These are phyloP conservation scores for Koerneria pararmatus DNA, from an alignment of 2,888 invertebrate species.

Conservation along the genomic window DNA sequence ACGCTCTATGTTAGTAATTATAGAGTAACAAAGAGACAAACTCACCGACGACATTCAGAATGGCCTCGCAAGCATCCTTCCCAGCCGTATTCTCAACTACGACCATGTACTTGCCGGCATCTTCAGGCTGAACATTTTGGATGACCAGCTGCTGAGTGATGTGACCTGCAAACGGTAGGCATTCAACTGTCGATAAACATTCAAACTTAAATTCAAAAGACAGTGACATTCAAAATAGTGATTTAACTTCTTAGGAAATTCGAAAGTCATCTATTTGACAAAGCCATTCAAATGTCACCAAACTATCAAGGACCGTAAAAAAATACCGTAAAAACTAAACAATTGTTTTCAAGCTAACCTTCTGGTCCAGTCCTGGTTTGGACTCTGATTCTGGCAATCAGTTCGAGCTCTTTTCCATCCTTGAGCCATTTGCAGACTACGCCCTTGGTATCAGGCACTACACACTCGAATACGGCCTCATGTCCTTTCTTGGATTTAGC, in stretches of 20 bases:
- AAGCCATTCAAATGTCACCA: too few relatives aligned
- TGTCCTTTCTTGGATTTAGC: constrained; percentile 52
- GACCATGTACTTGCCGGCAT: constrained; percentile 56
- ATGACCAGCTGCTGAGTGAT: constrained; percentile 53
- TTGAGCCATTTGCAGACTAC: constrained; percentile 58
- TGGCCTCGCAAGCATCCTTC: constrained; percentile 53
- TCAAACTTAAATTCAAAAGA: too few relatives aligned
- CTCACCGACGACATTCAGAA: constrained; percentile 42
- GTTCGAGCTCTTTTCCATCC: constrained; percentile 57
- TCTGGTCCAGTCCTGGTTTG: constrained; percentile 44
- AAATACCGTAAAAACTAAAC: too few relatives aligned
- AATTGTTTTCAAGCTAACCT: constrained; percentile 28
- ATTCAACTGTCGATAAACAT: too few relatives aligned
- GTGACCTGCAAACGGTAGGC: constrained; percentile 35
- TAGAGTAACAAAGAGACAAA: background rate
- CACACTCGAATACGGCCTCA: constrained; percentile 59
- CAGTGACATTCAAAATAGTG: too few relatives aligned
- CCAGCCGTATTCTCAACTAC: constrained; percentile 57
- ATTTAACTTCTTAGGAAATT: too few relatives aligned
- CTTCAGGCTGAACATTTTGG: constrained; percentile 53
- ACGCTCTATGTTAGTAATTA: too few relatives aligned
- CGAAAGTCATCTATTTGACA: too few relatives aligned
- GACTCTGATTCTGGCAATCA: constrained; percentile 59
- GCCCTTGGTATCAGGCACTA: constrained; percentile 59
- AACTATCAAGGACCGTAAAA: too few relatives aligned